Conservation (phyloP, 2,797 vertebrate species). For the Acanthiza pusilla region DNA sequence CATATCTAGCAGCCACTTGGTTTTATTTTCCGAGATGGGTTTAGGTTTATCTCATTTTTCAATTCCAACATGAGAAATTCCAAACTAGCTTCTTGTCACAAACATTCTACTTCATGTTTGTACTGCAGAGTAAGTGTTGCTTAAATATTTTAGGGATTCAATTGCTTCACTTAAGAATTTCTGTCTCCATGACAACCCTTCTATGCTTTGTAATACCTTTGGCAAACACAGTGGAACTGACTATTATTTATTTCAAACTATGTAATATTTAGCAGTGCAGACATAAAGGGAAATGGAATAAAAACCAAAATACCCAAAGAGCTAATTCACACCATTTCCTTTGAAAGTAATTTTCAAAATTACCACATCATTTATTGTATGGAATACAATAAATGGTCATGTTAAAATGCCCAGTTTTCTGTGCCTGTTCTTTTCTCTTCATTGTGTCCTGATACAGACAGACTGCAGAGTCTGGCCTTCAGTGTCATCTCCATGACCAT, state of each 20-base stretch:
- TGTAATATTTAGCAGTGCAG: not conserved
- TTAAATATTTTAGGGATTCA: slow-evolving; percentile 56
- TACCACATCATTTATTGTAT: not conserved
- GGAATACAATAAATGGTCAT: not conserved
- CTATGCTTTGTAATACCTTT: slow-evolving; percentile 48
- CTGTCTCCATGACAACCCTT: slow-evolving; percentile 62
- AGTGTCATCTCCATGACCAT: not conserved
- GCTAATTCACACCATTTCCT: not conserved
- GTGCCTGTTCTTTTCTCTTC: not conserved
- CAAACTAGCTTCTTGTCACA: not conserved
- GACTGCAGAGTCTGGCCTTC: not conserved
- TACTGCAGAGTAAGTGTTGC: slow-evolving; percentile 20
- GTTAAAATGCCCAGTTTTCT: not conserved
- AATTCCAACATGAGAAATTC: not conserved
- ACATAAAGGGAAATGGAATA: not conserved
- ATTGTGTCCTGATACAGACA: not conserved
- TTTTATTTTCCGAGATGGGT: not conserved
- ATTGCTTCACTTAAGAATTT: slow-evolving; percentile 17
- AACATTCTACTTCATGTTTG: slow-evolving; percentile 27
- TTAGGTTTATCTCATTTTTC: slow-evolving; percentile 8
- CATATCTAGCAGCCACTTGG: not conserved
- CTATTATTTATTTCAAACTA: slow-evolving; percentile 11
- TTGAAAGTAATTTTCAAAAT: not conserved
- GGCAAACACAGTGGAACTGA: not conserved
- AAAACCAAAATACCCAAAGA: not conserved